Conservation (phyloP, 1,140 invertebrate genomes). For the Trichoplusia ni region DNA sequence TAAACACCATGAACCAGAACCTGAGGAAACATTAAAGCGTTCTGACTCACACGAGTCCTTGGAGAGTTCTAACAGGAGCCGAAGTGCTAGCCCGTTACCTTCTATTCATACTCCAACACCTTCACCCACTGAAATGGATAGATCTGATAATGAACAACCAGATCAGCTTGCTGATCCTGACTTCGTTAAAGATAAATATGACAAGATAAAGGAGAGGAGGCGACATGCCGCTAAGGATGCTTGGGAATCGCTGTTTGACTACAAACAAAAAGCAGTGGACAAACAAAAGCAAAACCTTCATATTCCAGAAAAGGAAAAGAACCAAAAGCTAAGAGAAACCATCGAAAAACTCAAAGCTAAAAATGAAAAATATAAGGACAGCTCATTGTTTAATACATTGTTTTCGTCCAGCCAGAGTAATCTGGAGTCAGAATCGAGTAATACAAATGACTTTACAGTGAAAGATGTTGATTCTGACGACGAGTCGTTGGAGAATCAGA, state of each 20-base stretch:
- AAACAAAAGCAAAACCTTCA: conserved; percentile 66
- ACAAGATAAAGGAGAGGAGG: conserved; percentile 85
- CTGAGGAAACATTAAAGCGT: conserved; percentile 48
- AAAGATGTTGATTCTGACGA: conserved; percentile 60
- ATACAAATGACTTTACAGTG: conserved; percentile 48
- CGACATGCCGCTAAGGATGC: conserved; percentile 80
- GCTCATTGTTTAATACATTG: conserved; percentile 61
- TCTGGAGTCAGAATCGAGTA: conserved; percentile 46
- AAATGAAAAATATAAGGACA: conserved; percentile 82
- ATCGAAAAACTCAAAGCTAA: conserved; percentile 86
- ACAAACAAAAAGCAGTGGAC: conserved; percentile 64
- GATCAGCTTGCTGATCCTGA: conserved; percentile 60
- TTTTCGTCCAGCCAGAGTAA: conserved; percentile 54
- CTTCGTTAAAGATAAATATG: conserved; percentile 82
- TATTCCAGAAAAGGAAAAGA: conserved; percentile 81
- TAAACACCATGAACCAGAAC: conserved; percentile 60
- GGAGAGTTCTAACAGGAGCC: conserved; percentile 73
- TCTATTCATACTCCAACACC: conserved; percentile 72
- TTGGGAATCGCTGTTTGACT: conserved; percentile 68
- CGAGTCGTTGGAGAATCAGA: conserved; percentile 49
- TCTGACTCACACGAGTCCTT: conserved; percentile 60
- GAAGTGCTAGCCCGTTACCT: conserved; percentile 73
- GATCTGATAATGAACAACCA: conserved; percentile 47
- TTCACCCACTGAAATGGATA: conserved; percentile 53
- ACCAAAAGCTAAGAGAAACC: conserved; percentile 82